These are phyloP conservation scores for Diaperis boleti DNA, from an alignment of 2,888 invertebrate species.

Conservation along the genomic window DNA sequence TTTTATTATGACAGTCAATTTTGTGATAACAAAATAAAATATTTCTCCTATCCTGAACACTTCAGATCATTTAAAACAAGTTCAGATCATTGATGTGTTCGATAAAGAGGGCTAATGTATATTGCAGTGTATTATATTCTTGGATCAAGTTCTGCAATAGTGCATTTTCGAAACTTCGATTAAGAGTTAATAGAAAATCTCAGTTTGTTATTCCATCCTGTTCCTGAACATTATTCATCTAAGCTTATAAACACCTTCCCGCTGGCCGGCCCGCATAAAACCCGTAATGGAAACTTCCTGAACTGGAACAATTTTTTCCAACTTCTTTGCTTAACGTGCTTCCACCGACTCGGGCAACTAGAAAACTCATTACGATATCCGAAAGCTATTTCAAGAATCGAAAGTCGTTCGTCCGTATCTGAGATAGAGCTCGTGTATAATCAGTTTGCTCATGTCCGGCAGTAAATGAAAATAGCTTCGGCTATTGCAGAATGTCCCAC, in stretches of 20 bases:
- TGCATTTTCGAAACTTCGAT: too few relatives aligned
- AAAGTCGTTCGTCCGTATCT: slow-evolving; percentile 20
- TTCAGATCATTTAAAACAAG: too few relatives aligned
- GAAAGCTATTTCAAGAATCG: slow-evolving; percentile 30
- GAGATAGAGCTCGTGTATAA: slow-evolving; percentile 30
- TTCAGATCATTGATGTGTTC: too few relatives aligned
- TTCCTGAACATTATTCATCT: not conserved
- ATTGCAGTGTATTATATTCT: too few relatives aligned
- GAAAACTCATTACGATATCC: slow-evolving; percentile 34
- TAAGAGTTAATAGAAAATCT: too few relatives aligned
- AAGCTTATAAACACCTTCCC: not conserved
- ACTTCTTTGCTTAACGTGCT: slow-evolving; percentile 2
- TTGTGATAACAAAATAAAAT: too few relatives aligned
- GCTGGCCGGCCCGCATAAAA: not conserved
- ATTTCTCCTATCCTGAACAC: too few relatives aligned
- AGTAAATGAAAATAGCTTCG: slow-evolving; percentile 34
- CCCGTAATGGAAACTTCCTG: not conserved
- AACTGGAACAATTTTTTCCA: slow-evolving; percentile 10
- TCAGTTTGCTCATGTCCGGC: slow-evolving; percentile 27
- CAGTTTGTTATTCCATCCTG: too few relatives aligned
- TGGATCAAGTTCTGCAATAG: too few relatives aligned
- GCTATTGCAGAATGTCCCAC: slow-evolving; percentile 32
- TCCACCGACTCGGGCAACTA: slow-evolving; percentile 18
- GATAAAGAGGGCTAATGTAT: too few relatives aligned
- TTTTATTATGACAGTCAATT: too few relatives aligned